These are phyloP conservation scores for Metallyticus violacea DNA, from an alignment of 2,888 invertebrate genomes.

Conservation along the genomic window DNA sequence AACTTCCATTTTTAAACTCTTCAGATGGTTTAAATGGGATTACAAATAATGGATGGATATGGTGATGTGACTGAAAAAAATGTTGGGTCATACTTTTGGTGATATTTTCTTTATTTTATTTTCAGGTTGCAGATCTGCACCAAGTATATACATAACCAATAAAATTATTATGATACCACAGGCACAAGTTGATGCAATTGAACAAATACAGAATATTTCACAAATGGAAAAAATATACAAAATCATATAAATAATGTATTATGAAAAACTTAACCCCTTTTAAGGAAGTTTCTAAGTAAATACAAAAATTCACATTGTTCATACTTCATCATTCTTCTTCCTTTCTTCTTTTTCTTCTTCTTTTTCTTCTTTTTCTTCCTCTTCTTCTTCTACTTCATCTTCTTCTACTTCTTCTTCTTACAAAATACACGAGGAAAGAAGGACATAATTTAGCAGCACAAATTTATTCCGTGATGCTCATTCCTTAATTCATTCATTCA, in stretches of 20 bases:
- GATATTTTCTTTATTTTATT: conserved; percentile 30
- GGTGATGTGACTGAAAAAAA: not conserved
- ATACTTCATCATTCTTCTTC: conserved; percentile 24
- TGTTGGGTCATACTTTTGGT: conserved; percentile 9
- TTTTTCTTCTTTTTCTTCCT: too few relatives aligned
- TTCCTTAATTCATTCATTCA: conserved; percentile 20
- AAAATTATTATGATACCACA: conserved; percentile 41
- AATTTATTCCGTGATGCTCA: conserved; percentile 13
- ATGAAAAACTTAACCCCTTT: conserved; percentile 28
- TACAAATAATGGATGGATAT: not conserved
- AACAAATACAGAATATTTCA: conserved; percentile 35
- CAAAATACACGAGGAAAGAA: conserved; percentile 31
- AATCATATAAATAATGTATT: conserved; percentile 35
- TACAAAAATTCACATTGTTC: conserved; percentile 18
- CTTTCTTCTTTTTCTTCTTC: not conserved
- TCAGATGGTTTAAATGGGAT: not conserved
- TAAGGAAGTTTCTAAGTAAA: conserved; percentile 30
- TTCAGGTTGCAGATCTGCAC: conserved; percentile 27
- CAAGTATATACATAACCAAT: conserved; percentile 37
- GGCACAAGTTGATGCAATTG: conserved; percentile 47
- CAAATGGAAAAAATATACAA: conserved; percentile 35
- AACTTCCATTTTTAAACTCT: not conserved
- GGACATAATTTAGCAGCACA: conserved; percentile 24
- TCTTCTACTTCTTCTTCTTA: not conserved
- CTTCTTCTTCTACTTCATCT: not conserved